Conservation (phyloP, 1,140 invertebrate genomes). For the Fopius arisanus region DNA sequence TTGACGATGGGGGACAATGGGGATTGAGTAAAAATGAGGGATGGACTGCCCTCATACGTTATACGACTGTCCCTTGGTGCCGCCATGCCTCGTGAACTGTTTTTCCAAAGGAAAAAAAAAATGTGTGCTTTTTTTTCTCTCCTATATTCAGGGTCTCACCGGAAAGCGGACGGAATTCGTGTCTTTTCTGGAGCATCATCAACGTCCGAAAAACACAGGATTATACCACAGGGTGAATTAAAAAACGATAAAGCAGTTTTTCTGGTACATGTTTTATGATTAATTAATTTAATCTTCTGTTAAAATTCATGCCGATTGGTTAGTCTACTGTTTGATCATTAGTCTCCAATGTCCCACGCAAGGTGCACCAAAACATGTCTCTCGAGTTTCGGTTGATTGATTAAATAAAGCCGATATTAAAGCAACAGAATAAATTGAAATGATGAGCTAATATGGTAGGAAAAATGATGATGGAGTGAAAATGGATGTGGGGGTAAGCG, state of each 20-base stretch:
- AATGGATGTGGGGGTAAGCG: too few relatives aligned
- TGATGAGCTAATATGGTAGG: neutral
- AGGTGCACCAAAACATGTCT: neutral
- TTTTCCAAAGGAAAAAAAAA: slow-evolving; percentile 38
- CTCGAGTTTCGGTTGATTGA: neutral
- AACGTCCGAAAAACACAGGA: slow-evolving; percentile 63
- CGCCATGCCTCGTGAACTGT: slow-evolving; percentile 64
- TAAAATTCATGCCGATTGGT: neutral
- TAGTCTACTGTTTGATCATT: neutral
- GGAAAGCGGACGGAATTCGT: neutral
- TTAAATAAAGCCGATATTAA: neutral
- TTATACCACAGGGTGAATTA: slow-evolving; percentile 40
- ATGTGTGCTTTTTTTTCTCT: neutral
- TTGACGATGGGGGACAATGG: slow-evolving; percentile 27
- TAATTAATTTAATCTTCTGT: neutral
- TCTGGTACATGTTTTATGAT: neutral
- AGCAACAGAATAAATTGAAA: neutral
- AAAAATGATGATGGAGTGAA: neutral
- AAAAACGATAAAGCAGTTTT: neutral
- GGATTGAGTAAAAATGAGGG: neutral
- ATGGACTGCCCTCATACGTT: slow-evolving; percentile 31
- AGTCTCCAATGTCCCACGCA: neutral
- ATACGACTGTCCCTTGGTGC: slow-evolving; percentile 47
- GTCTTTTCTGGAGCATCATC: slow-evolving; percentile 36
- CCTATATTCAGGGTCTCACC: neutral